phyloP scores from a whole-genome alignment of 2,888 invertebrate species.

The Gortyna flavago region DNA sequence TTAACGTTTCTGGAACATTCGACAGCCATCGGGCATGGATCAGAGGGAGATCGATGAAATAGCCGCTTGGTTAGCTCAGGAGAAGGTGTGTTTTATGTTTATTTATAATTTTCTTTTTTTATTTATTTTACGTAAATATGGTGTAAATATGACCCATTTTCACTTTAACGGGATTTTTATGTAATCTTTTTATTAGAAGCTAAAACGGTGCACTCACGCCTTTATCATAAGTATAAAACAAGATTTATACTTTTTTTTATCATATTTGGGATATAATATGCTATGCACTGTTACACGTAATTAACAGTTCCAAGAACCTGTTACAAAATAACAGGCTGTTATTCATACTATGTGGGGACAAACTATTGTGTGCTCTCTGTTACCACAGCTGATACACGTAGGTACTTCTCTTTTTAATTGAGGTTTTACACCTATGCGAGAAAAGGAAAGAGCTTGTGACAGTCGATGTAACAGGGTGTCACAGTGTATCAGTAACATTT shows the following conservation, averaged over 20 bases:
- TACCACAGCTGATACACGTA: too few species aligned
- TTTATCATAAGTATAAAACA: neutral
- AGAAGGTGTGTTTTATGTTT: constrained; percentile 90
- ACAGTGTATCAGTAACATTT: too few species aligned
- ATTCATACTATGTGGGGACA: too few species aligned
- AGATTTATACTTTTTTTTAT: neutral
- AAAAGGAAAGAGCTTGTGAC: too few species aligned
- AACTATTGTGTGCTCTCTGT: too few species aligned
- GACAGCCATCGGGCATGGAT: constrained; percentile 90
- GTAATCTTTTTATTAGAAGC: constrained; percentile 16
- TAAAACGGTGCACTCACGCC: constrained; percentile 24
- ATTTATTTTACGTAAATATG: constrained; percentile 27
- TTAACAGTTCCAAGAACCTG: too few species aligned
- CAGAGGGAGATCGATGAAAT: constrained; percentile 98
- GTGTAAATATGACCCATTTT: constrained; percentile 25
- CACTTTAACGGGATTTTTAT: constrained; percentile 22
- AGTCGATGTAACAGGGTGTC: too few species aligned
- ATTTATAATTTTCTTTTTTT: constrained; percentile 59
- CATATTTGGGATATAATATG: neutral
- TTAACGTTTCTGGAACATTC: constrained; percentile 66
- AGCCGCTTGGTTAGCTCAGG: constrained; percentile 97
- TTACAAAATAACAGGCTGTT: too few species aligned
- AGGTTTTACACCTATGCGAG: too few species aligned
- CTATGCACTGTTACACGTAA: constrained; percentile 10
- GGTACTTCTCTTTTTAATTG: too few species aligned